phyloP scores from a whole-genome alignment of 2,113 vertebrate genomes.

The Romanogobio albipinnatus region DNA sequence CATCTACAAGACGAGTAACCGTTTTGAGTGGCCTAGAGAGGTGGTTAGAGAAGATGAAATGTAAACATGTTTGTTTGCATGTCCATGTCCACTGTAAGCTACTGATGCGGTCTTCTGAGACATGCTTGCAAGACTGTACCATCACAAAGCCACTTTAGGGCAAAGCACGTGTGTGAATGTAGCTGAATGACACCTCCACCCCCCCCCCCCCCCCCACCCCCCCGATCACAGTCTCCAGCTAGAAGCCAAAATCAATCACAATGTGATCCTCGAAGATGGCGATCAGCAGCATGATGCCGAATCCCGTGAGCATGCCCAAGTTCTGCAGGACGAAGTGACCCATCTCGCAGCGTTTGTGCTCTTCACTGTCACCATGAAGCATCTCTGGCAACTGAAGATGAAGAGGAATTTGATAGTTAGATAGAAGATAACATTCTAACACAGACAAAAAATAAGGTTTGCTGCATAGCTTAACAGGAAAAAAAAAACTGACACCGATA shows the following conservation, averaged over 20 bases:
- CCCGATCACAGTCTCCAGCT: slow-evolving; percentile 40
- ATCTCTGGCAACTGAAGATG: slow-evolving; percentile 90
- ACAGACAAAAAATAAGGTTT: not conserved
- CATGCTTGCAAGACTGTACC: slow-evolving; percentile 57
- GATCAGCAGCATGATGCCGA: slow-evolving; percentile 95
- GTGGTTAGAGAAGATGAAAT: slow-evolving; percentile 1
- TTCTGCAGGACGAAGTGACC: slow-evolving; percentile 96
- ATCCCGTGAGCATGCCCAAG: slow-evolving; percentile 89
- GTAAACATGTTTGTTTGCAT: slow-evolving; percentile 29
- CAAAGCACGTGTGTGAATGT: slow-evolving; percentile 44
- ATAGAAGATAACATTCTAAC: not conserved
- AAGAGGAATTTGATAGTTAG: not conserved
- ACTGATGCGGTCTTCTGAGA: slow-evolving; percentile 47
- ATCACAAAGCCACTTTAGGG: slow-evolving; percentile 61
- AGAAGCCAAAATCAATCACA: slow-evolving; percentile 90
- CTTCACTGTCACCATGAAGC: slow-evolving; percentile 95
- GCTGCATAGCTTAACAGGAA: not conserved
- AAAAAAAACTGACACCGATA: too few species aligned
- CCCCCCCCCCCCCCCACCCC: too few species aligned
- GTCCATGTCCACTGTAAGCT: slow-evolving; percentile 48
- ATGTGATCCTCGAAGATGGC: slow-evolving; percentile 97
- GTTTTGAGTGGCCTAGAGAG: slow-evolving; percentile 15
- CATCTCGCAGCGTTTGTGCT: slow-evolving; percentile 89
- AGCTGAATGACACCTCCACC: not conserved
- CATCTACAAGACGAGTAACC: not conserved